Conservation (phyloP, 2,888 invertebrate species). For the Baccha elongata region DNA sequence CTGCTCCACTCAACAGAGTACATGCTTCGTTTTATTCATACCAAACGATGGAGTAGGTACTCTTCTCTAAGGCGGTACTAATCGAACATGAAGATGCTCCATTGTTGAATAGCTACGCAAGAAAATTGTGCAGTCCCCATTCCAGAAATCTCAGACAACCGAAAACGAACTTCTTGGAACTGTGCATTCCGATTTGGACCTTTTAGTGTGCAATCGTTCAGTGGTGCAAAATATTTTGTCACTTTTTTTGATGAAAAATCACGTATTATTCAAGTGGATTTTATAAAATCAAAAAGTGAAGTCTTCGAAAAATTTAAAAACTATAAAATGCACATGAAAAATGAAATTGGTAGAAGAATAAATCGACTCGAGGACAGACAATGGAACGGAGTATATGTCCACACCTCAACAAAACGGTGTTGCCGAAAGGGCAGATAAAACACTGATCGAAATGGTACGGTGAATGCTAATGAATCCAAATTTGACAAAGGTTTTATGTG, state of each 20-base stretch:
- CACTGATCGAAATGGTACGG: no score
- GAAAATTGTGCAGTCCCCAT: conserved; percentile 17
- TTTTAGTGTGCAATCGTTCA: conserved; percentile 9
- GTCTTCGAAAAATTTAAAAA: conserved; percentile 15
- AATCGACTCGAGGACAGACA: conserved; percentile 17
- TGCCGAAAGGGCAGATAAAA: no score
- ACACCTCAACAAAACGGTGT: no score
- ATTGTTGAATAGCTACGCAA: no score
- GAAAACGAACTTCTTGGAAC: neutral
- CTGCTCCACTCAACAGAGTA: no score
- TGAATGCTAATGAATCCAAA: no score
- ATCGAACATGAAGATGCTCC: no score
- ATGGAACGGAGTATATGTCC: conserved; percentile 32
- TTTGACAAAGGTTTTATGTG: no score
- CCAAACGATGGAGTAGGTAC: no score
- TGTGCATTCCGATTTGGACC: conserved; percentile 35
- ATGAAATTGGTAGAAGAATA: conserved; percentile 17
- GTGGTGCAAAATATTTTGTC: conserved; percentile 47
- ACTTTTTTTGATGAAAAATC: conserved; percentile 50
- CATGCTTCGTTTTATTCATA: no score
- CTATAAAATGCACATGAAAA: neutral
- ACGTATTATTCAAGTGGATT: conserved; percentile 30
- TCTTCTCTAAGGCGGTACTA: no score
- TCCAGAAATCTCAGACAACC: conserved; percentile 1
- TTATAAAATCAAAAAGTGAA: conserved; percentile 29